Base-by-base conservation (phyloP, 2,113 vertebrate genomes). In the Mormyrus lacerda region DNA sequence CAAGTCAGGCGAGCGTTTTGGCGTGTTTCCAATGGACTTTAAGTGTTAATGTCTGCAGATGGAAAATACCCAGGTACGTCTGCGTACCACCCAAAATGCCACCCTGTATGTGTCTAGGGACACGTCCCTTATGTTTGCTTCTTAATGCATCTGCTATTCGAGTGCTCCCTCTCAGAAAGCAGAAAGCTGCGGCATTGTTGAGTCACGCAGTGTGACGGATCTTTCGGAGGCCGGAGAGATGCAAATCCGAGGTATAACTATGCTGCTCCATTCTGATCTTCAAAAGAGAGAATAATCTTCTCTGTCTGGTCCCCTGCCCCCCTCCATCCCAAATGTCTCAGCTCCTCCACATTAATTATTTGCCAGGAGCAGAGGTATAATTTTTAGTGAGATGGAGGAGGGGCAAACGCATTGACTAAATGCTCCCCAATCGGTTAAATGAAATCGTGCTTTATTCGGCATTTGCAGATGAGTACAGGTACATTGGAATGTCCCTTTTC, bases 251-350 rank as follows among this genome's bases (percentile, higher is more conserved):
- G 4, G 8, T 65, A 90, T 88, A 79, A 91, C 87, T 87, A 91
- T 88, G 88, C 51, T 1, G 73, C 85, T 82, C 51, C 53, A 65
- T 87, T 89, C 89, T 87, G 87, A 48, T 24, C 89, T 86, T 82
- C 85, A 84, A 86, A 91, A 88, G 61, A 83, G 90, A 91, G 89
- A 92, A 90, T 90, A 88, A 90, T 90, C 53, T 31, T 31, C 89
- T 42, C 85, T 51, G 61, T 89, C 88, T 88, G 82, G 50, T 50
- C 58, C n/a, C 73, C 27, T 8, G 58, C 51, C 15, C 61, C 21
- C 21, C 39, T 24, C 19, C 76, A 17, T 45, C 39, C 27, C 31
- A 65, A 88, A 85, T 88, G 42, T 55, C 88, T 51, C 31, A 45
- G 84, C 88, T 27, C 51, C 39, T 53, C n/a, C 55, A 55, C 85